These are phyloP conservation scores for Chanos chanos DNA, from an alignment of 2,797 vertebrate genomes.

Conservation along the genomic window DNA sequence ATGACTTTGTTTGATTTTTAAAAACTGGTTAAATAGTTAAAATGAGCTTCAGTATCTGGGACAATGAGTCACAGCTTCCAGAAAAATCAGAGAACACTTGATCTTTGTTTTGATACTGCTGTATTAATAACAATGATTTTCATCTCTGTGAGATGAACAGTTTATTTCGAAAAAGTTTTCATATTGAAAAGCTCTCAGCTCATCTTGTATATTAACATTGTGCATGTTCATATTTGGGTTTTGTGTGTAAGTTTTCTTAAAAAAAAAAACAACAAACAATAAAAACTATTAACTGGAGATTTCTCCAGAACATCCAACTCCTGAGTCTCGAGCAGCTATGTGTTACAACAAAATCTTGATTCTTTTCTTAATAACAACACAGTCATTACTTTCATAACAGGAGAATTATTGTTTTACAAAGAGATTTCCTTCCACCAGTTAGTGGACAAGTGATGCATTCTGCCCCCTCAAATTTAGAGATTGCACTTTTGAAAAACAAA, in stretches of 20 bases:
- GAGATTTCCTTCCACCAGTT: no score
- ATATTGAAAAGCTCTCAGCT: conserved; percentile 92
- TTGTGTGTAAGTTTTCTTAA: conserved; percentile 76
- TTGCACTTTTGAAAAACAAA: no score
- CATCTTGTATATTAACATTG: conserved; percentile 77
- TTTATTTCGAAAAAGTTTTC: conserved; percentile 72
- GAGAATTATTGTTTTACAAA: no score
- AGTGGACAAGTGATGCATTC: no score
- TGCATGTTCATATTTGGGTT: conserved; percentile 80
- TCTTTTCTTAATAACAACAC: no score
- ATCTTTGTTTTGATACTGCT: conserved; percentile 41
- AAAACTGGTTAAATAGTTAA: conserved; percentile 11
- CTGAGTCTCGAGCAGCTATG: neutral
- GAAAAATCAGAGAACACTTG: conserved; percentile 33
- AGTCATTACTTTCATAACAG: no score
- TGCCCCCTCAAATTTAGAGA: no score
- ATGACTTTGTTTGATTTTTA: conserved; percentile 3
- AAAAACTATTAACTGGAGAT: conserved; percentile 57
- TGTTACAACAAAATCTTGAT: neutral
- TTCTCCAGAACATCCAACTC: conserved; percentile 8
- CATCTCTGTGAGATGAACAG: conserved; percentile 51
- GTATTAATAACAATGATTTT: conserved; percentile 36
- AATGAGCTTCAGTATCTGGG: conserved; percentile 32
- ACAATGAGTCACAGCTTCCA: conserved; percentile 12
- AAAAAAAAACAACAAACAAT: conserved; percentile 74